Evolutionary conservation across 2,888 invertebrate genomes (phyloP).

Genomic region (Thelaira solivaga): DNA sequence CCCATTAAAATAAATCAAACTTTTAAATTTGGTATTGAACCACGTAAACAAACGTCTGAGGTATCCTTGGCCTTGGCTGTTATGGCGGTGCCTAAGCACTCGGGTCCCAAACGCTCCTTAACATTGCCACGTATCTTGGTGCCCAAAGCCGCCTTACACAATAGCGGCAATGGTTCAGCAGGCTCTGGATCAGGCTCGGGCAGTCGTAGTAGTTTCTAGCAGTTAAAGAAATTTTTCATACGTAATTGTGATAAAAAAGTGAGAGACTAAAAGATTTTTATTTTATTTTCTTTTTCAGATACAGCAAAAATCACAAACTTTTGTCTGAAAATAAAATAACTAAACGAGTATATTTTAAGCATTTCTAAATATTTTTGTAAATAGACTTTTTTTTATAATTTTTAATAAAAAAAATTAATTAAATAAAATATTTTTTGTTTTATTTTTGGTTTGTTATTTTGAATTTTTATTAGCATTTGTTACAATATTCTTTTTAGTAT

Average conservation of each 20-base stretch:
- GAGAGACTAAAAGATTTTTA: constrained; percentile 64
- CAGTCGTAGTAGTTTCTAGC: constrained; percentile 72
- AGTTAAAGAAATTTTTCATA: constrained; percentile 75
- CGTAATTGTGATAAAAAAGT: constrained; percentile 75
- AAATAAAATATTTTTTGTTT: background rate
- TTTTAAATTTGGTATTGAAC: constrained; percentile 24
- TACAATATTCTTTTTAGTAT: no score
- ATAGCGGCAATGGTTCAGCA: constrained; percentile 60
- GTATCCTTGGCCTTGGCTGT: constrained; percentile 60
- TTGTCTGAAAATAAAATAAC: background rate
- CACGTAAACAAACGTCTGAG: constrained; percentile 55
- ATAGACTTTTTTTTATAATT: constrained; percentile 4
- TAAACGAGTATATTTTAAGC: background rate
- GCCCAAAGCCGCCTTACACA: constrained; percentile 62
- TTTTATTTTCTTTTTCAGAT: no score
- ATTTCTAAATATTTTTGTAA: constrained; percentile 22
- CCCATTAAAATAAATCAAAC: constrained; percentile 41
- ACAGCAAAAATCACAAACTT: background rate
- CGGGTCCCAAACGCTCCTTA: constrained; percentile 71
- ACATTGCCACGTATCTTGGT: constrained; percentile 72
- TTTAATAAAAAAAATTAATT: background rate
- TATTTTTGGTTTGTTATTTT: background rate
- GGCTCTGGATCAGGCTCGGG: constrained; percentile 60
- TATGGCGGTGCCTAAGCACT: constrained; percentile 61
- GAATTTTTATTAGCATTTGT: background rate